phyloP scores from a whole-genome alignment of 2,113 vertebrate species.

The Caranx melampygus region DNA sequence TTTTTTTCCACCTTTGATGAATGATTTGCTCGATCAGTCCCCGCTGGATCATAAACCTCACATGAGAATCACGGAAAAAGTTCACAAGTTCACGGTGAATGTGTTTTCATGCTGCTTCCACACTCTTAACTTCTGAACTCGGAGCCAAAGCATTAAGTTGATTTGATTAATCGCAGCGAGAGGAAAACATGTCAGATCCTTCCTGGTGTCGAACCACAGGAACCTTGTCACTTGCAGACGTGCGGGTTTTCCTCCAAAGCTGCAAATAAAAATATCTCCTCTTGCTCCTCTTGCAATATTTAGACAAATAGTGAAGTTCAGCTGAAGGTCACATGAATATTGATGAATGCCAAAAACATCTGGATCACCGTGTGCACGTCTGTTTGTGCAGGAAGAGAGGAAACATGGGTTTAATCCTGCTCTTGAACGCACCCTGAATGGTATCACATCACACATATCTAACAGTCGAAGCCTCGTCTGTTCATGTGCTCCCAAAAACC shows the following conservation, averaged over 20 bases:
- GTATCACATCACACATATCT: too few species aligned
- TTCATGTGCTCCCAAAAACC: too few species aligned
- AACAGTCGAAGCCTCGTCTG: too few species aligned
- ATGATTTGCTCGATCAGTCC: slow-evolving; percentile 6
- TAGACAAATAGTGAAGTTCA: slow-evolving; percentile 35
- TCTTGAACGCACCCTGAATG: background rate
- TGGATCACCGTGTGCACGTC: background rate
- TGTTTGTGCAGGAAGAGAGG: background rate
- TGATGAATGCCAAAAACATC: slow-evolving; percentile 16
- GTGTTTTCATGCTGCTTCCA: background rate
- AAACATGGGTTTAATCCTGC: background rate
- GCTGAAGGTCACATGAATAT: slow-evolving; percentile 32
- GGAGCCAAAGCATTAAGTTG: background rate
- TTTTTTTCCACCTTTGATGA: slow-evolving; percentile 13
- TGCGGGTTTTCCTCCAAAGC: background rate
- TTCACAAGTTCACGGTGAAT: slow-evolving; percentile 30
- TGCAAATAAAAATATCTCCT: background rate
- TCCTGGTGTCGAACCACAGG: background rate
- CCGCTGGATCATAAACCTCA: background rate
- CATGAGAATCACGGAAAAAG: background rate
- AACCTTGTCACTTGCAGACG: background rate
- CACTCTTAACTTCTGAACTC: slow-evolving; percentile 1
- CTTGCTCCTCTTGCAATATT: background rate
- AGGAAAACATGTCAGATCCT: background rate
- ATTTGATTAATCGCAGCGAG: background rate